Conservation (phyloP, 2,797 vertebrate species). For the Chloroceryle amazona region DNA sequence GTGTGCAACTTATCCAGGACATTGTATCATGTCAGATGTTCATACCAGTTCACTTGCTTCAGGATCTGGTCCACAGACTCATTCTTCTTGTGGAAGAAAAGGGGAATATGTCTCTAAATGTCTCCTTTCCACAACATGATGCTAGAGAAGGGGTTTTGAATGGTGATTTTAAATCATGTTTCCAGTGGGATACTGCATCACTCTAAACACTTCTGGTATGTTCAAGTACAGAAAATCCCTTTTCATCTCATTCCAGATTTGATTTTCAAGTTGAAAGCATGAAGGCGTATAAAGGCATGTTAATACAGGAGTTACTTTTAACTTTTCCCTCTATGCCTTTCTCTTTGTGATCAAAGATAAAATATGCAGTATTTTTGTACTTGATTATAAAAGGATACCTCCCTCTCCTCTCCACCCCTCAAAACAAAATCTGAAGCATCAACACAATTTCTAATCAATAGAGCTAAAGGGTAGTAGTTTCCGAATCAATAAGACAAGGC, state of each 20-base stretch:
- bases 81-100: not conserved
- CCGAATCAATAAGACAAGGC: slow-evolving; percentile 4
- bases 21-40: not conserved
- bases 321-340: slow-evolving; percentile 41
- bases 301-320: slow-evolving; percentile 50
- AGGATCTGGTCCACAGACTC: not conserved
- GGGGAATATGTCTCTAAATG: not conserved
- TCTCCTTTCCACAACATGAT: not conserved
- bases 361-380: slow-evolving; percentile 11
- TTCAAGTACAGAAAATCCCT: slow-evolving; percentile 32
- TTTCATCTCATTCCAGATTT: slow-evolving; percentile 50
- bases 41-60: not conserved
- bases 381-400: slow-evolving; percentile 15
- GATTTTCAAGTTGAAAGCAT: slow-evolving; percentile 52
- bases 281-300: slow-evolving; percentile 23
- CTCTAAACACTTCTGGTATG: not conserved
- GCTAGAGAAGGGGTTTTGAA: not conserved
- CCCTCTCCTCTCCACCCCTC: not conserved
- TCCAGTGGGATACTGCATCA: not conserved
- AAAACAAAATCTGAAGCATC: slow-evolving; percentile 20
- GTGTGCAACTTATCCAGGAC: not conserved
- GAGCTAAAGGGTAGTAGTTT: slow-evolving; percentile 51
- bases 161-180: not conserved
- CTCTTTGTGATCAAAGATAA: slow-evolving; percentile 54
- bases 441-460: slow-evolving; percentile 23